Conservation (phyloP, 2,113 vertebrate species). For the Hypanus sabinus region DNA sequence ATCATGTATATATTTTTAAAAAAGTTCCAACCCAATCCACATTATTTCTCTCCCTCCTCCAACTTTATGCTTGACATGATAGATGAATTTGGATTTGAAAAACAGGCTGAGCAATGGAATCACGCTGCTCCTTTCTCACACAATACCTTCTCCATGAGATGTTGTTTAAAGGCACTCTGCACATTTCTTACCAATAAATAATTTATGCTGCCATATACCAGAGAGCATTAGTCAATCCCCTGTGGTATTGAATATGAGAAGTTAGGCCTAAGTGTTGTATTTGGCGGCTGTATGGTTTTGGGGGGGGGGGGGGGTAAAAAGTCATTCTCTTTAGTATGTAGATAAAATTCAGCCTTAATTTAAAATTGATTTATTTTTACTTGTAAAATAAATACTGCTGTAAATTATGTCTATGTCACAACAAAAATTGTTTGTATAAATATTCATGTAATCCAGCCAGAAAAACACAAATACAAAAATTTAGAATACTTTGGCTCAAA, state of each 20-base stretch:
- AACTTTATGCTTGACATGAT: not conserved
- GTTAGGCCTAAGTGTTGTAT: not conserved
- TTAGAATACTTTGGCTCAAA: not conserved
- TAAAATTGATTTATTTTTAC: not conserved
- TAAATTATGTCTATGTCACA: not conserved
- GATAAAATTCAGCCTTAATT: not conserved
- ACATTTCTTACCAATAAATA: not conserved
- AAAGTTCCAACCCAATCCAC: no score
- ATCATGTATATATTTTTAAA: no score
- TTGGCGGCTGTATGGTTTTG: not conserved
- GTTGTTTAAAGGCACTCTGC: not conserved
- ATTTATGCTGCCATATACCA: not conserved
- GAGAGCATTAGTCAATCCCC: not conserved
- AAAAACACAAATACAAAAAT: not conserved
- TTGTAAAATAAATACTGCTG: not conserved
- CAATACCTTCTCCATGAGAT: not conserved
- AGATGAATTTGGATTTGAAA: not conserved
- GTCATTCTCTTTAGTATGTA: not conserved
- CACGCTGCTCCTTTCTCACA: not conserved
- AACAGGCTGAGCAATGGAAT: not conserved
- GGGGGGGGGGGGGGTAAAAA: no score
- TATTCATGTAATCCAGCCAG: not conserved
- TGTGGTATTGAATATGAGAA: not conserved
- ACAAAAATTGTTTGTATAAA: not conserved
- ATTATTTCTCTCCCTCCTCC: not conserved